Evolutionary conservation across 1,140 invertebrate genomes (phyloP).

Genomic region (Solen grandis): DNA sequence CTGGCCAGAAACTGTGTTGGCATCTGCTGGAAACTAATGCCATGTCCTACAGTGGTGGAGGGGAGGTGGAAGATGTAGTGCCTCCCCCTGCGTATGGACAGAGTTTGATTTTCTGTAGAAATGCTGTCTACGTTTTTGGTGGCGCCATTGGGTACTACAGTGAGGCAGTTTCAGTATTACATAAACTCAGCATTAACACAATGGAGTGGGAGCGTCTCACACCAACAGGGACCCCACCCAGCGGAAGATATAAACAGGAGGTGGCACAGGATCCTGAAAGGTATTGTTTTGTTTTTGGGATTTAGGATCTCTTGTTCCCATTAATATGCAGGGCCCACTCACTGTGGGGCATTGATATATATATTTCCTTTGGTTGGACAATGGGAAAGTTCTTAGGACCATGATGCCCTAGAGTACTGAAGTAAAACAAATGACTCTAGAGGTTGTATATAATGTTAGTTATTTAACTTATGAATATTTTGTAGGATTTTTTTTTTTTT

Average conservation of each 20-base stretch:
- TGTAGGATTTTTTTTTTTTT: no score
- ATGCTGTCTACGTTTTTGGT: conserved; percentile 61
- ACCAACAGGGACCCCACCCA: conserved; percentile 53
- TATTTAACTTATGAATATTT: no score
- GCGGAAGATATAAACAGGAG: conserved; percentile 63
- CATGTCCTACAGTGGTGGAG: conserved; percentile 42
- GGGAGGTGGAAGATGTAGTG: conserved; percentile 36
- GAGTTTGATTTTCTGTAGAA: conserved; percentile 58
- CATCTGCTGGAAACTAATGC: conserved; percentile 56
- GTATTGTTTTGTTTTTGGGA: conserved; percentile 12
- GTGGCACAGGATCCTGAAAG: conserved; percentile 50
- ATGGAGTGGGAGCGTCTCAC: conserved; percentile 57
- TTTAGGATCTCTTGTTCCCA: neutral
- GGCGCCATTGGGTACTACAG: conserved; percentile 63
- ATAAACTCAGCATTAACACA: conserved; percentile 54
- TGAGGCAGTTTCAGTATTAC: conserved; percentile 60
- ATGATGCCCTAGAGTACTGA: no score
- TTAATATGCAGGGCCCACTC: no score
- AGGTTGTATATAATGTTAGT: no score
- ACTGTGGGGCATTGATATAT: no score
- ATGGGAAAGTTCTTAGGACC: no score
- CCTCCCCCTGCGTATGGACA: conserved; percentile 62
- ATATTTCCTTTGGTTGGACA: no score
- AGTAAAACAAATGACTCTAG: no score
- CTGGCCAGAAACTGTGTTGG: conserved; percentile 18